Evolutionary conservation across 2,113 vertebrate species (phyloP).

Genomic region (Rhagologus leucostigma): DNA sequence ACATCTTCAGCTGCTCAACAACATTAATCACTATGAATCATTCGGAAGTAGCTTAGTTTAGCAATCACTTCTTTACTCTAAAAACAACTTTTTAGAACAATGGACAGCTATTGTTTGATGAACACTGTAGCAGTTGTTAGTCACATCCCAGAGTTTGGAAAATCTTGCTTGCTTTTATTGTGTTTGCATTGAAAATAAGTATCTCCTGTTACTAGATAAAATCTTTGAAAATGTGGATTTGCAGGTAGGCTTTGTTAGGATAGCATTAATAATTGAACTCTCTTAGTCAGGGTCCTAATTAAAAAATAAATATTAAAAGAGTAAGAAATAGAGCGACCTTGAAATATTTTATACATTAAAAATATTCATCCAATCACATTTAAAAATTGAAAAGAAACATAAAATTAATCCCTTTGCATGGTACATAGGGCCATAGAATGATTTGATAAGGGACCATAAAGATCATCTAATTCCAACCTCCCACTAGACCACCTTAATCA

Average conservation of each 20-base stretch:
- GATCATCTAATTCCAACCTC: background rate
- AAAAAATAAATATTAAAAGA: background rate
- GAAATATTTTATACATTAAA: background rate
- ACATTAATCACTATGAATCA: background rate
- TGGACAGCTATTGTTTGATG: background rate
- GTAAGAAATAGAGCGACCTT: background rate
- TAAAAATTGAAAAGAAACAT: background rate
- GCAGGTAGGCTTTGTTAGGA: background rate
- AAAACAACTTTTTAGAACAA: background rate
- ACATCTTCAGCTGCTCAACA: background rate
- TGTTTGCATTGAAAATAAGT: background rate
- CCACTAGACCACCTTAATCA: fast-evolving
- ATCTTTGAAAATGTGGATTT: background rate
- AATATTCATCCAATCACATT: background rate
- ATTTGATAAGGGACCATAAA: fast-evolving
- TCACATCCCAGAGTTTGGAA: background rate
- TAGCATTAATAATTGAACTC: background rate
- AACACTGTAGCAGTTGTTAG: background rate
- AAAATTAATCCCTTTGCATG: background rate
- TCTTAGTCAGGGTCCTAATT: background rate
- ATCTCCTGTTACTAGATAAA: background rate
- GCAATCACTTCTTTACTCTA: background rate
- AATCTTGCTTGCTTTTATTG: background rate
- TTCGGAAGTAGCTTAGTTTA: background rate
- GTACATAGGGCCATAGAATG: background rate